Base-by-base conservation (phyloP, 2,113 vertebrate genomes). In the Odocoileus hemionus region DNA sequence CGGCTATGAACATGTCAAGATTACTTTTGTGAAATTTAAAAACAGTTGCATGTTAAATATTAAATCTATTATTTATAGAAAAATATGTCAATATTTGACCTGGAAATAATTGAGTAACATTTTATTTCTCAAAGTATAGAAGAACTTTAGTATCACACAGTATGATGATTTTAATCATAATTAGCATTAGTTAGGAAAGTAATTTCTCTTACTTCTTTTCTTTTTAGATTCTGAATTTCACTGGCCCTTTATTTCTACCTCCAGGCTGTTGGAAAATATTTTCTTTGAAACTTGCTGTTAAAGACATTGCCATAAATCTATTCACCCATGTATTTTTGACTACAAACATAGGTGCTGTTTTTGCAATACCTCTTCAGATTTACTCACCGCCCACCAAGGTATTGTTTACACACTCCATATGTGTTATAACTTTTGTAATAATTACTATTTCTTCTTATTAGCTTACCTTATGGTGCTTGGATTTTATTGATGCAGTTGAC, bases 241-340 rank as follows among this genome's bases (percentile, higher is more conserved):
- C 98, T 33, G 97, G 98, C 92, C 99, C 99, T 60, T 98, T 99
- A 98, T 98, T 97, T 45, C 98, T 99, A 98, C 98, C 99, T 96
- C 99, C 99, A 96, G 99, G 99, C 96, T 99, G 99, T 98, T 99
- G 99, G 99, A 99, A 98, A 91, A 95, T 99, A 92, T 99, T 99
- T 98, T 99, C 99, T 97, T 98, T 99, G 97, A 99, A 99, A 98
- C 98, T 99, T 93, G 98, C 98, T 97, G 98, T 98, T 98, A 99
- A 98, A 98, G 98, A 98, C n/a, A 97, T 99, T 98, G 99, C 99
- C 64, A 67, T 98, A 93, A 99, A 99, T 97, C 96, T 99, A 74
- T 98, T 99, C 96, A 99, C 99, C 95, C 99, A 98, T 91, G 97
- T 99, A 94, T 99, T 99, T 96, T 98, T 99, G 97, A 96, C 98